A percentile compares a stretch with the other conserved stretches of the same genome.
Conservation (phyloP, 2,113 vertebrate species). For the Oreotragus oreotragus region DNA sequence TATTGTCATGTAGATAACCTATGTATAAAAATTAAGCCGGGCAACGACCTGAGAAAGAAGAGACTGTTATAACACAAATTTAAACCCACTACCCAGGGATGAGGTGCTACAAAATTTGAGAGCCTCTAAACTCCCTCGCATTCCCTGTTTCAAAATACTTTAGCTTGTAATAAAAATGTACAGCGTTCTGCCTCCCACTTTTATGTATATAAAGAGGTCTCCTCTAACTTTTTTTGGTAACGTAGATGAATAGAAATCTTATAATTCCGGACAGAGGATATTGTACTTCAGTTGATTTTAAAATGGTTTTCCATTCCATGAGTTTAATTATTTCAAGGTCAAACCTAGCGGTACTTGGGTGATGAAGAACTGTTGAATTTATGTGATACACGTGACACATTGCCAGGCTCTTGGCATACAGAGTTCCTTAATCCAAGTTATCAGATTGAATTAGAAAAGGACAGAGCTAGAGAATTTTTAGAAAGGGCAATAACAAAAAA, state of each 20-base stretch:
- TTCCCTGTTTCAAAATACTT: slow-evolving; percentile 31
- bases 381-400: not conserved
- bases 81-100: slow-evolving; percentile 6
- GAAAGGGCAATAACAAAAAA: slow-evolving; percentile 57
- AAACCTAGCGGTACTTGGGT: not conserved
- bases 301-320: not conserved
- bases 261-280: slow-evolving; percentile 20
- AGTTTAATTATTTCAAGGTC: slow-evolving; percentile 20
- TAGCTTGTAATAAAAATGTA: not conserved
- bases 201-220: slow-evolving; percentile 20
- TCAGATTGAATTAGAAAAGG: slow-evolving; percentile 43
- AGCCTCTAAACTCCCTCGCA: not conserved
- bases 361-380: not conserved
- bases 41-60: not conserved
- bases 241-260: not conserved
- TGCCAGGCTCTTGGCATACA: not conserved
- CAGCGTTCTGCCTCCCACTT: not conserved
- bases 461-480: slow-evolving; percentile 43
- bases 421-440: not conserved
- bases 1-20: not conserved
- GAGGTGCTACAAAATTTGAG: slow-evolving; percentile 48
- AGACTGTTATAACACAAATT: slow-evolving; percentile 16
- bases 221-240: not conserved
- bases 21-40: not conserved
- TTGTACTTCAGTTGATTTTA: slow-evolving; percentile 27